These are phyloP conservation scores for Thera obeliscata DNA, from an alignment of 2,888 invertebrate genomes.

Conservation along the genomic window DNA sequence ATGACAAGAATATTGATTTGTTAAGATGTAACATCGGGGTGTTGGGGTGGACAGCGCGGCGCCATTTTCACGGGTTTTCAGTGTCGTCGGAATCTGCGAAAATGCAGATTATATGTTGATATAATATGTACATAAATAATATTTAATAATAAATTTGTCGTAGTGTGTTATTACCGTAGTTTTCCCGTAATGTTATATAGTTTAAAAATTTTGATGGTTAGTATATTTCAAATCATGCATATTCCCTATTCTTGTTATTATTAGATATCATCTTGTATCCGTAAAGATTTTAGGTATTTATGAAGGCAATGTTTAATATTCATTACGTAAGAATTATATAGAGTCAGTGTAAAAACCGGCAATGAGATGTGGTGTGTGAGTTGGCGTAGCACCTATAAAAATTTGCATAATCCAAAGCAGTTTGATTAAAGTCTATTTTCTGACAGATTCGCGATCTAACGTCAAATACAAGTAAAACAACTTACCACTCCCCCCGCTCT, in stretches of 20 bases:
- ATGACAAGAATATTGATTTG: neutral
- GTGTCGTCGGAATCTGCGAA: slow-evolving; percentile 1
- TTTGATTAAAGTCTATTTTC: slow-evolving; percentile 10
- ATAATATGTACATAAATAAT: neutral
- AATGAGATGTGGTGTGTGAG: too few species aligned
- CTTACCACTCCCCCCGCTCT: slow-evolving; percentile 75
- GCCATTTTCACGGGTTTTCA: neutral
- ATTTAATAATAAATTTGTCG: too few species aligned
- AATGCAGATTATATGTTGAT: neutral
- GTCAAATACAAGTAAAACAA: slow-evolving; percentile 47
- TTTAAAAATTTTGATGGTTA: too few species aligned
- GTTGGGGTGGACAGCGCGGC: neutral
- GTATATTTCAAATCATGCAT: neutral
- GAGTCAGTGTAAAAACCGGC: too few species aligned
- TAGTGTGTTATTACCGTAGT: too few species aligned
- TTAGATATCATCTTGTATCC: neutral
- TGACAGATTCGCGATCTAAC: slow-evolving; percentile 13
- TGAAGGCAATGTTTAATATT: too few species aligned
- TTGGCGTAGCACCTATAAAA: neutral
- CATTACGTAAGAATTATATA: too few species aligned
- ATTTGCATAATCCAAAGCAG: slow-evolving; percentile 5
- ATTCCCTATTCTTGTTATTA: neutral
- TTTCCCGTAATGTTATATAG: neutral
- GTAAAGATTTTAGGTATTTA: too few species aligned
- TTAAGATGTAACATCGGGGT: neutral